Conservation (phyloP, 2,888 invertebrate species). For the Polietes domitor region DNA sequence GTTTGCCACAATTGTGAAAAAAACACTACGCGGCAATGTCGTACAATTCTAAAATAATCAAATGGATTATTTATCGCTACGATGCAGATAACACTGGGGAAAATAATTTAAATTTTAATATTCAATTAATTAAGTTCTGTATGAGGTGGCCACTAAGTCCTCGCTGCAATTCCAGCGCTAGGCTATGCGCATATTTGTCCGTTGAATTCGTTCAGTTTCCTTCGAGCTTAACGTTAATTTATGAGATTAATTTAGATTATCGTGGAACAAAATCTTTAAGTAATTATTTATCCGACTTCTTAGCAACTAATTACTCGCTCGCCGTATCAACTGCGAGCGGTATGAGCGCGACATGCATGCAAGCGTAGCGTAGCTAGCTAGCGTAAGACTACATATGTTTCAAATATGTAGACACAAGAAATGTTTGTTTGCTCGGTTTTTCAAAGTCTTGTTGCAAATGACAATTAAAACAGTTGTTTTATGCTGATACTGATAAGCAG, state of each 20-base stretch:
- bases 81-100: not conserved
- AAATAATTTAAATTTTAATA: constrained; percentile 21
- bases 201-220: not conserved
- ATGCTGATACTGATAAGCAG: constrained; percentile 31
- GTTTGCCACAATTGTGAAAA: not conserved
- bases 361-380: too few relatives aligned
- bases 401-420: not conserved
- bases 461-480: constrained; percentile 49
- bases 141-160: not conserved
- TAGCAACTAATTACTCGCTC: constrained; percentile 41
- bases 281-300: constrained; percentile 46
- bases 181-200: not conserved
- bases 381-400: constrained; percentile 17
- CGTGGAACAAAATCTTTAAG: constrained; percentile 43
- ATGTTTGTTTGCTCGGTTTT: not conserved
- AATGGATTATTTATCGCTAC: not conserved
- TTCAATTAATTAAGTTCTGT: constrained; percentile 17
- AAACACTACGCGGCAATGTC: not conserved
- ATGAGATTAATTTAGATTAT: constrained; percentile 57
- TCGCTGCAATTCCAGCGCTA: not conserved
- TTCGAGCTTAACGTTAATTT: constrained; percentile 36
- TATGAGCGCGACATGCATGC: not conserved
- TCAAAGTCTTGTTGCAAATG: constrained; percentile 19
- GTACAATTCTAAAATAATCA: not conserved
- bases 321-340: not conserved